Percentiles rank a stretch among this genome's conserved stretches.
Evolutionary conservation across 2,113 vertebrate species (phyloP).

Genomic region (Suncus etruscus): DNA sequence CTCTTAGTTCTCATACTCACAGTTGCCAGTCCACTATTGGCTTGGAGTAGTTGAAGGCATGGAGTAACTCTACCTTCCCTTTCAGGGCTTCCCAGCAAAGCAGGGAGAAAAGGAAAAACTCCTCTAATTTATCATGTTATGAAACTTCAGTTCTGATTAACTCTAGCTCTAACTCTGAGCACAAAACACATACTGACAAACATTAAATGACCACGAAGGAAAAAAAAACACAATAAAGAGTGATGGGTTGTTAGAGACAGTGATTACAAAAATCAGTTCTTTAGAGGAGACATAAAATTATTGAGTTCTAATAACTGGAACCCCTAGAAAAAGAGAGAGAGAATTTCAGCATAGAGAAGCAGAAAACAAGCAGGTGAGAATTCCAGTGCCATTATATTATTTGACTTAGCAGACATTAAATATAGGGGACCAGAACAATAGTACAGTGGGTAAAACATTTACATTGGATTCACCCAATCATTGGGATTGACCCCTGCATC

Average conservation of each 20-base stretch:
- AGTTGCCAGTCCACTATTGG: background rate
- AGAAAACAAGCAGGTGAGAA: background rate
- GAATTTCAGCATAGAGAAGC: background rate
- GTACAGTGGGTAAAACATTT: too few species aligned
- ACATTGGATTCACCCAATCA: too few species aligned
- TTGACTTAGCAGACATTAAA: conserved; percentile 35
- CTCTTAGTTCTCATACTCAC: background rate
- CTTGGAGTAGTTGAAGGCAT: background rate
- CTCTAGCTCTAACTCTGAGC: background rate
- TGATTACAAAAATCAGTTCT: background rate
- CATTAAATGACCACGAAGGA: background rate
- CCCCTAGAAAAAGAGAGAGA: too few species aligned
- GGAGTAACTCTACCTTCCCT: background rate
- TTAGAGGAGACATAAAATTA: background rate
- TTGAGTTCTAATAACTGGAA: background rate
- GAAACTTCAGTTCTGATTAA: background rate
- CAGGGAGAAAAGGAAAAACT: background rate
- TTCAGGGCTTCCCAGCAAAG: background rate
- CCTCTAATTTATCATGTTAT: background rate
- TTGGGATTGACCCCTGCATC: too few species aligned
- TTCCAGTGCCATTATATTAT: background rate
- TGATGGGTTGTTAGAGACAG: background rate
- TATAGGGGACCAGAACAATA: too few species aligned
- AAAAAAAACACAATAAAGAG: background rate
- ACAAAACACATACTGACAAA: conserved; percentile 2